Conservation (phyloP, 1,140 invertebrate genomes). For the Lepeophtheirus salmonis region DNA sequence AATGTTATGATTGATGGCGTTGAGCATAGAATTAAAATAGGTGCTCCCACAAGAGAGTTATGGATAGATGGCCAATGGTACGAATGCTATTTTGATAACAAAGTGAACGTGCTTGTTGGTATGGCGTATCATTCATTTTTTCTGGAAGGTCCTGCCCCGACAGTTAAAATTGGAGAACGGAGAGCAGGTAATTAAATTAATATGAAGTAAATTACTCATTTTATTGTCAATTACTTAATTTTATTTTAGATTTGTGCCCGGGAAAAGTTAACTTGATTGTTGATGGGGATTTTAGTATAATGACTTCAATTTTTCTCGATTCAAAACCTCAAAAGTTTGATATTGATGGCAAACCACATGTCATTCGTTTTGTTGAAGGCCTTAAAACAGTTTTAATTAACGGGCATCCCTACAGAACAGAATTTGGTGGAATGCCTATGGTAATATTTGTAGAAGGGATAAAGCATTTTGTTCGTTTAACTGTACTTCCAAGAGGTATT, state of each 20-base stretch:
- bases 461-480: constrained; percentile 61
- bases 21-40: constrained; percentile 51
- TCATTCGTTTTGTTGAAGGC: constrained; percentile 54
- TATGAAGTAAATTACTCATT: not conserved
- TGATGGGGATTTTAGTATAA: constrained; percentile 43
- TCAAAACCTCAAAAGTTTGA: constrained; percentile 51
- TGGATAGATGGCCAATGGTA: constrained; percentile 68
- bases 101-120: constrained; percentile 58
- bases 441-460: constrained; percentile 55
- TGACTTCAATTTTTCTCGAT: constrained; percentile 63
- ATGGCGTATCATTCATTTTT: constrained; percentile 51
- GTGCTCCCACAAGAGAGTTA: constrained; percentile 73
- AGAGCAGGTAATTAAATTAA: constrained; percentile 19
- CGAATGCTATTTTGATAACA: constrained; percentile 75
- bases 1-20: constrained; percentile 30
- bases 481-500: constrained; percentile 51
- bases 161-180: constrained; percentile 33
- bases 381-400: constrained; percentile 58
- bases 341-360: constrained; percentile 49
- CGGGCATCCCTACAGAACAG: constrained; percentile 48
- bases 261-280: constrained; percentile 64
- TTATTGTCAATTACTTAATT: not conserved
- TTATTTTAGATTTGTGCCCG: constrained; percentile 44
- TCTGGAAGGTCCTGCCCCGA: constrained; percentile 64
- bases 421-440: constrained; percentile 79